Conservation (phyloP, 53 echinoderm and acorn worm genomes). For the Antedon mediterranea region DNA sequence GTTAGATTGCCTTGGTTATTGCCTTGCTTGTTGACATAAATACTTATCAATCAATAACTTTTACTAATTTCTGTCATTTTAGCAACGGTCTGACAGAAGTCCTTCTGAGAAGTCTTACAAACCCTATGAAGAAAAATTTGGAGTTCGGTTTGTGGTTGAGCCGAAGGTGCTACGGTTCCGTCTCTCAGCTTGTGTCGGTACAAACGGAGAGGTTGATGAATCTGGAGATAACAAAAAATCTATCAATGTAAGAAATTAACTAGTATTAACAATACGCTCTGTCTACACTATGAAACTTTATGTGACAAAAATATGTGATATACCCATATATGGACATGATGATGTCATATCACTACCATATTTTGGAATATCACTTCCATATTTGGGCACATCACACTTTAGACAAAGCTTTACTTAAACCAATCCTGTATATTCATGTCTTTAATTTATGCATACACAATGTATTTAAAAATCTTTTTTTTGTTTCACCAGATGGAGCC, state of each 20-base stretch:
- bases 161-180: constrained; percentile 42
- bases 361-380: no score
- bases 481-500: constrained; percentile 51
- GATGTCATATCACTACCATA: no score
- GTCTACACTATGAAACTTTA: no score
- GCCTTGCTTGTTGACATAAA: no score
- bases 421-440: no score
- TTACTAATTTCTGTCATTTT: not conserved
- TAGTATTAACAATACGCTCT: not conserved
- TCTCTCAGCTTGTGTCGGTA: constrained; percentile 41
- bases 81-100: not conserved
- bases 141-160: constrained; percentile 53
- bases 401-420: no score
- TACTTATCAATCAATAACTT: not conserved
- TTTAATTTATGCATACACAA: no score
- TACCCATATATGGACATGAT: no score
- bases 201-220: constrained; percentile 37
- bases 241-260: not conserved
- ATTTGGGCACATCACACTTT: no score
- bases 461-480: no score
- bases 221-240: not conserved
- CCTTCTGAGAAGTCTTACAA: constrained; percentile 32
- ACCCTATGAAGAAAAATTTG: constrained; percentile 83
- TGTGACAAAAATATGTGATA: no score
- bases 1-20: no score